phyloP scores from a whole-genome alignment of 1,140 invertebrate species.

The Drosophila ohnishii region DNA sequence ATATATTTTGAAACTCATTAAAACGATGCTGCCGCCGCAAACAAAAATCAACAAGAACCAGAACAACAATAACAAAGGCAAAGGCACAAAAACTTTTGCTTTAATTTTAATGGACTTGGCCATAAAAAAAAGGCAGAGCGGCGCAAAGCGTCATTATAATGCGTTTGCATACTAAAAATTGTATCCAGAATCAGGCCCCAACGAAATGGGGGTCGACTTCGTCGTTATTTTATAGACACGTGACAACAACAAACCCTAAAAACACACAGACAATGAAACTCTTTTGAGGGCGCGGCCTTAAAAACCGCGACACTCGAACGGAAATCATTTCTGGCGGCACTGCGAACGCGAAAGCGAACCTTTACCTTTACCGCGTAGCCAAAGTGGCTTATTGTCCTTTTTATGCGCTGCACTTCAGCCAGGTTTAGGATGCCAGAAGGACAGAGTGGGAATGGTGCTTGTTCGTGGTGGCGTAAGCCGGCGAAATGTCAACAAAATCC shows the following conservation, averaged over 20 bases:
- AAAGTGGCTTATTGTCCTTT: slow-evolving; percentile 80
- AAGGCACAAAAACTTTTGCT: slow-evolving; percentile 64
- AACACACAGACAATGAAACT: slow-evolving; percentile 68
- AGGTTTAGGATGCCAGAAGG: background rate
- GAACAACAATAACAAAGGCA: background rate
- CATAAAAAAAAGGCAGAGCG: slow-evolving; percentile 62
- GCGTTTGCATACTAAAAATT: slow-evolving; percentile 76
- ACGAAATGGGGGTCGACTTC: slow-evolving; percentile 41
- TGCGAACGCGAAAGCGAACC: slow-evolving; percentile 32
- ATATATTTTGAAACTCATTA: slow-evolving; percentile 67
- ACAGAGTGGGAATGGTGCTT: background rate
- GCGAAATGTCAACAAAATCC: slow-evolving; percentile 70
- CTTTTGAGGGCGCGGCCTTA: slow-evolving; percentile 44
- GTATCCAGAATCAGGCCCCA: slow-evolving; percentile 65
- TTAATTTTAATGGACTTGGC: slow-evolving; percentile 78
- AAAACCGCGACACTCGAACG: slow-evolving; percentile 69
- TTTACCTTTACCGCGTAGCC: slow-evolving; percentile 65
- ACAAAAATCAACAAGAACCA: slow-evolving; percentile 6
- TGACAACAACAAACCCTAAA: slow-evolving; percentile 69
- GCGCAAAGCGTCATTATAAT: slow-evolving; percentile 73
- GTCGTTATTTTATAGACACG: slow-evolving; percentile 70
- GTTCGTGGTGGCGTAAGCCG: slow-evolving; percentile 33
- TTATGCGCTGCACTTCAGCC: slow-evolving; percentile 71
- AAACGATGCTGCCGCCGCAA: slow-evolving; percentile 41
- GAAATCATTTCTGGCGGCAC: slow-evolving; percentile 56